Evolutionary conservation across 35 echinoderm and acorn worm genomes (phyloP), one percentile per base, ranked within the genome.

Genomic region (Stichopus chloronotus): DNA sequence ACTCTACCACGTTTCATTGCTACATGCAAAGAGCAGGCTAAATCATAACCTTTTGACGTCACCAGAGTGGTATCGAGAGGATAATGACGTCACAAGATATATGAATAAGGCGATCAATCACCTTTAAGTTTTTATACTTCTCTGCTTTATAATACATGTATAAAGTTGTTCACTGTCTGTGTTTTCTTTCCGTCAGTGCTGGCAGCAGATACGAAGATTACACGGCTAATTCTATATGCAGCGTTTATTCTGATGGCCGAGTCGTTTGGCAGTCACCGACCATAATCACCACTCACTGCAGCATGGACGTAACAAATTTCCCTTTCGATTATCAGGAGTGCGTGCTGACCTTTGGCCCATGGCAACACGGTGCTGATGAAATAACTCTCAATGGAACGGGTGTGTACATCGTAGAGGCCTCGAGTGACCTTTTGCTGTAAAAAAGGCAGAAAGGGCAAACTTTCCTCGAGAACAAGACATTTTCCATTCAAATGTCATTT

Each of bases 281-380:
- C 30, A 99, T 99, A 52, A 96, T 99, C 57, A 99, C 84, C 53
- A 96, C 97, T n/a, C 97, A 99, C 53, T 99, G 97, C 69, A 94
- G 90, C 16, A 99, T 99, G 97, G 97, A 99, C 69, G 97, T 99
- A 43, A 96, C 95, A 6, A 94, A 99, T 79, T 99, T 99, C 52
- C 97, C 97, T 0, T 99, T 99, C 72, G 97, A 99, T 60, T 82
- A 92, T 11, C 97, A 99, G 59, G 93, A 81, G 16, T 99, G 97
- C 69, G 65, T 55, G 5, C 82, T 99, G 21, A 93, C 81, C 16
- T 99, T 99, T 91, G 97, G 97, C 19, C 97, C 97, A 8, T 99
- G 97, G 97, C 97, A 96, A 77, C 97, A 99, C 89, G 94, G 93
- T 54, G 95, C 94, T 16, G 76, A 93, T 63, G 97, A 99, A 81